Percentiles rank a stretch among this genome's conserved stretches.
phyloP scores from a whole-genome alignment of 2,888 invertebrate species.

The Cephus spinipes region DNA sequence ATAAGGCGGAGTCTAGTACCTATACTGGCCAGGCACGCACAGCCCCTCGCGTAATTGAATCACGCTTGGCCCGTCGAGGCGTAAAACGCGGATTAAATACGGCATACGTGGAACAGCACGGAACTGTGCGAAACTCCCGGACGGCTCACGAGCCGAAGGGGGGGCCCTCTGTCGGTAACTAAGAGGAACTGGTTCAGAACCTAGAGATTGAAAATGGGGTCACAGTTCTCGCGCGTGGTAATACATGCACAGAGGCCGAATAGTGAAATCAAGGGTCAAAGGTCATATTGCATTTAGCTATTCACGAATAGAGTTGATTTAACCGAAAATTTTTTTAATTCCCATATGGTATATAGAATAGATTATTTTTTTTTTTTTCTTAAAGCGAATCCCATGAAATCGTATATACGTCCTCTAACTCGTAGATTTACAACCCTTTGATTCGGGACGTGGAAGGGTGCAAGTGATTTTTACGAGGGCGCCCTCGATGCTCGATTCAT shows the following conservation, averaged over 20 bases:
- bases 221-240: too few species aligned
- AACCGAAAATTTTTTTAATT: too few species aligned
- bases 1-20: too few species aligned
- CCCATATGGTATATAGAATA: too few species aligned
- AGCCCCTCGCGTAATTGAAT: constrained; percentile 47
- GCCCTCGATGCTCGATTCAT: too few species aligned
- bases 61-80: constrained; percentile 40
- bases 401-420: constrained; percentile 16
- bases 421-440: constrained; percentile 27
- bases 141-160: constrained; percentile 5
- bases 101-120: constrained; percentile 36
- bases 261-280: too few species aligned
- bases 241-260: too few species aligned
- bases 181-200: not conserved
- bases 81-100: constrained; percentile 52
- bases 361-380: too few species aligned
- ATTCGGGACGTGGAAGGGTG: not conserved
- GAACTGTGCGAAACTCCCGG: constrained; percentile 14
- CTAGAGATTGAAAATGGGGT: not conserved
- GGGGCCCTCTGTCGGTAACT: constrained; percentile 8
- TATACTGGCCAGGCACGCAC: constrained; percentile 25
- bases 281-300: too few species aligned
- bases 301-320: too few species aligned
- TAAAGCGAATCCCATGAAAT: not conserved
- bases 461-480: too few species aligned